A percentile compares a stretch with the other conserved stretches of the same genome.
Conservation (phyloP, 2,888 invertebrate species). For the Mesoligia furuncula region DNA sequence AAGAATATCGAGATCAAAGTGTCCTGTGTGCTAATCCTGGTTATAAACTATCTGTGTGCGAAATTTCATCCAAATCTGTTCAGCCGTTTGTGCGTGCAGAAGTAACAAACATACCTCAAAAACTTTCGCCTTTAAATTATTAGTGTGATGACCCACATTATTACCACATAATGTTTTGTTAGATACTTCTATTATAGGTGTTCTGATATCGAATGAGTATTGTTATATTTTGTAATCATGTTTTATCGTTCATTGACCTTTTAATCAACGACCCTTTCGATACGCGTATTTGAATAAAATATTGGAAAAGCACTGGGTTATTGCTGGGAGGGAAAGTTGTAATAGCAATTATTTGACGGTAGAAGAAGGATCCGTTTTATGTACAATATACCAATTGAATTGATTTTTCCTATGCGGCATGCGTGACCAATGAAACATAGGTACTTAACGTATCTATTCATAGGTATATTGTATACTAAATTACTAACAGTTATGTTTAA, state of each 20-base stretch:
- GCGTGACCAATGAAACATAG: conserved; percentile 13
- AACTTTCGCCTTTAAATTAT: too few species aligned
- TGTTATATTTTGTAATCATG: conserved; percentile 52
- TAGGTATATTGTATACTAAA: not conserved
- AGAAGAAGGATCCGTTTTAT: not conserved
- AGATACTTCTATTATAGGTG: conserved; percentile 29
- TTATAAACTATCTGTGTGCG: too few species aligned
- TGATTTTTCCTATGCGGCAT: not conserved
- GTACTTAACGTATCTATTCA: not conserved
- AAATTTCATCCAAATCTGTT: too few species aligned
- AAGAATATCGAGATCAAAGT: too few species aligned
- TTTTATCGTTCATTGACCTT: conserved; percentile 60
- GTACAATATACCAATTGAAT: not conserved
- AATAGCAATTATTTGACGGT: not conserved
- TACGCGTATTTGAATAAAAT: conserved; percentile 34
- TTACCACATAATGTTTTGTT: conserved; percentile 28
- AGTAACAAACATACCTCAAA: too few species aligned
- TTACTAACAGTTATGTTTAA: not conserved
- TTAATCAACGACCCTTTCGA: conserved; percentile 36
- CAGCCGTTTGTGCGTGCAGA: too few species aligned
- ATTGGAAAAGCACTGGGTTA: conserved; percentile 20
- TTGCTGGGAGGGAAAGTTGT: not conserved
- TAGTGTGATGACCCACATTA: conserved; percentile 48
- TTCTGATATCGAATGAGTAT: conserved; percentile 55
- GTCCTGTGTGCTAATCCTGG: too few species aligned